Conservation (phyloP, 2,113 vertebrate genomes). For the Edolisoma coerulescens region DNA sequence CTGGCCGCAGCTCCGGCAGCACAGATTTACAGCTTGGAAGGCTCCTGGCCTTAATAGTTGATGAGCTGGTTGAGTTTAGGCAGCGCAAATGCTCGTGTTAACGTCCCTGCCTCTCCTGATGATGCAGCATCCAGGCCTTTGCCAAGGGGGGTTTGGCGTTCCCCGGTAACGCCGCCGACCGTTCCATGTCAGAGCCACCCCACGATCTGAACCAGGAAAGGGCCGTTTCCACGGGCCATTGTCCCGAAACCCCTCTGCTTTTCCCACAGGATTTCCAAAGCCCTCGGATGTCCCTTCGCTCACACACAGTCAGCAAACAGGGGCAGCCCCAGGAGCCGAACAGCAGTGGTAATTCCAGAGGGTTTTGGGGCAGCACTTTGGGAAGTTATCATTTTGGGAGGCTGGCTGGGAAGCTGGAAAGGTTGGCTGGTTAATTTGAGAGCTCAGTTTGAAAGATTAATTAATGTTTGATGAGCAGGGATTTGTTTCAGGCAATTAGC, state of each 20-base stretch:
- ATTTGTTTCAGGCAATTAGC: background rate
- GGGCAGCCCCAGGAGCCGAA: background rate
- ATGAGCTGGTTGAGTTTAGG: background rate
- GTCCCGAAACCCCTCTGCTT: background rate
- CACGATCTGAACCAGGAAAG: fast-evolving
- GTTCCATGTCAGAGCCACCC: fast-evolving
- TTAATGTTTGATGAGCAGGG: background rate
- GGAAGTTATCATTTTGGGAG: background rate
- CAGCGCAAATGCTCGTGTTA: background rate
- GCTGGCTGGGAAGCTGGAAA: background rate
- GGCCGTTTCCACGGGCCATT: background rate
- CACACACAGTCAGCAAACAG: background rate
- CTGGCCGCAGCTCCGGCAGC: background rate
- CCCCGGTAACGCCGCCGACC: fast-evolving
- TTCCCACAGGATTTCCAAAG: conserved; percentile 30
- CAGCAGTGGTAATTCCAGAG: background rate
- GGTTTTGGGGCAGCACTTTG: background rate
- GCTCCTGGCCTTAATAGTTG: background rate
- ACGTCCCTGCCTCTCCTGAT: background rate
- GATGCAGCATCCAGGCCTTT: background rate
- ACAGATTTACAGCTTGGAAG: background rate
- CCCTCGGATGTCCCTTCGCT: background rate
- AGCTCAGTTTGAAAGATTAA: background rate
- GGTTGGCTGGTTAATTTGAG: background rate
- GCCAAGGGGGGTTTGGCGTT: background rate